Conservation (phyloP, 2,113 vertebrate genomes). For the Anarhynchus alexandrinus region DNA sequence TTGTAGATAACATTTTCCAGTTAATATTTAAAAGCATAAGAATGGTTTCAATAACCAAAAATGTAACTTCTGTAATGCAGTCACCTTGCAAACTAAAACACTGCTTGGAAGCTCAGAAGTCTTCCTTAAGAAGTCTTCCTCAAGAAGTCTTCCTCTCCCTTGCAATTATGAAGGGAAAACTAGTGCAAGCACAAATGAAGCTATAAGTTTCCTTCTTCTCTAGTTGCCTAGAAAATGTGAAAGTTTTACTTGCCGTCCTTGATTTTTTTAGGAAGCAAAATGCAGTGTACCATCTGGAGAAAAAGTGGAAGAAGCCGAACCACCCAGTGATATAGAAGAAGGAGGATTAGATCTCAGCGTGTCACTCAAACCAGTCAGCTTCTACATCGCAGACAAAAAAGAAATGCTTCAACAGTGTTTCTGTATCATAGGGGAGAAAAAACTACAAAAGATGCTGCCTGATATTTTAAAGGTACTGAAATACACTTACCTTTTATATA, state of each 20-base stretch:
- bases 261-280: slow-evolving; percentile 78
- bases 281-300: slow-evolving; percentile 64
- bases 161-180: not conserved
- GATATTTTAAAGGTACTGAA: slow-evolving; percentile 89
- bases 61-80: not conserved
- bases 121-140: not conserved
- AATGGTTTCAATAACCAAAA: not conserved
- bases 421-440: slow-evolving; percentile 89
- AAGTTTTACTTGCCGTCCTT: not conserved
- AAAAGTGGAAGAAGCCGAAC: slow-evolving; percentile 77
- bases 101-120: not conserved
- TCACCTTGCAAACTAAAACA: not conserved
- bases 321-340: slow-evolving; percentile 91
- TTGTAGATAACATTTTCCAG: not conserved
- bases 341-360: slow-evolving; percentile 90
- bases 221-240: not conserved
- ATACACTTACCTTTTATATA: not conserved
- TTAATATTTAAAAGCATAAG: not conserved
- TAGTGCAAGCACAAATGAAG: not conserved
- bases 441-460: slow-evolving; percentile 92
- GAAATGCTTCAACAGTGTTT: slow-evolving; percentile 97
- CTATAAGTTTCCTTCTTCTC: not conserved
- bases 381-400: slow-evolving; percentile 83
- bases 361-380: slow-evolving; percentile 89
- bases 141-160: not conserved